A percentile compares a stretch with the other conserved stretches of the same genome.
Evolutionary conservation across 1,140 invertebrate species (phyloP).

Genomic region (Trissolcus basalis): DNA sequence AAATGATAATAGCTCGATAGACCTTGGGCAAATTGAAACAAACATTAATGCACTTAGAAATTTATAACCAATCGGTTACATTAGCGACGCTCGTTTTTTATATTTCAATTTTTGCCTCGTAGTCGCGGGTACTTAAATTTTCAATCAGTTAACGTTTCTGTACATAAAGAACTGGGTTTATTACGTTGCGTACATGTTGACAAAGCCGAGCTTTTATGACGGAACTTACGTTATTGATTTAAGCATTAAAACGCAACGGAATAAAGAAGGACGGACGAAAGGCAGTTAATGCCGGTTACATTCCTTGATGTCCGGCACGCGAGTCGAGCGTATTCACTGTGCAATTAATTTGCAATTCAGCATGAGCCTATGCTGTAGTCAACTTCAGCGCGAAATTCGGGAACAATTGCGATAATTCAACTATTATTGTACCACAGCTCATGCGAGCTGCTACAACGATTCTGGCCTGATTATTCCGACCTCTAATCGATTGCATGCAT

Average conservation of each 20-base stretch:
- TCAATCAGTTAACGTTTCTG: no score
- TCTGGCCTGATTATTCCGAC: constrained; percentile 20
- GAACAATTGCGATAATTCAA: constrained; percentile 50
- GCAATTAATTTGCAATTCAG: constrained; percentile 53
- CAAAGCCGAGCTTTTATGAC: no score
- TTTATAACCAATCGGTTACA: no score
- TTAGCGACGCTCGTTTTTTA: no score
- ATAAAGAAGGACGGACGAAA: constrained; percentile 4
- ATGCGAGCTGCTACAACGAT: constrained; percentile 16
- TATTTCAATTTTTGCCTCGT: no score
- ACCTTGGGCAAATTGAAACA: no score
- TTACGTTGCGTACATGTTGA: not conserved
- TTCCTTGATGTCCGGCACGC: constrained; percentile 38
- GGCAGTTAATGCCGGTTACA: constrained; percentile 20
- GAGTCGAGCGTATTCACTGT: constrained; percentile 25
- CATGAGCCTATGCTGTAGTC: constrained; percentile 40
- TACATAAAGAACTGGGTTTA: no score
- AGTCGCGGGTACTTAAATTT: no score
- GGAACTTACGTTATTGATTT: no score
- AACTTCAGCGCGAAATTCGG: constrained; percentile 51
- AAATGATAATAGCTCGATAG: no score
- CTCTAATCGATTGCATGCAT: constrained; percentile 17
- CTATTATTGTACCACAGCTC: constrained; percentile 36
- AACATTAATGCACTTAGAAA: no score
- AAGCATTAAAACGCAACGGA: no score